Evolutionary conservation across 2,888 invertebrate species (phyloP), one percentile per base, ranked within the genome.

Genomic region (Sphinx pinastri): DNA sequence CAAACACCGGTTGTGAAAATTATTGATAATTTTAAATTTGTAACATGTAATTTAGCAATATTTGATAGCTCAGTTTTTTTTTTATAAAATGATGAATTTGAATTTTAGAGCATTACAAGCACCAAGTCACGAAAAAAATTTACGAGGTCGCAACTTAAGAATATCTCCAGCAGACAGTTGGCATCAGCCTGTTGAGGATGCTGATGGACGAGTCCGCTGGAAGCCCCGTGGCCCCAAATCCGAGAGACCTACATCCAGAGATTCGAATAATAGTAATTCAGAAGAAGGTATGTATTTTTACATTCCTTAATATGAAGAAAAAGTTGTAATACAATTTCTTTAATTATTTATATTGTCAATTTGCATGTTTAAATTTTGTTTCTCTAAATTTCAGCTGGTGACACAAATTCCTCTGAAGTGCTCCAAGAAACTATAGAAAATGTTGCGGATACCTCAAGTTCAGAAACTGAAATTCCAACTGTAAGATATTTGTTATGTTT

Each of bases 121-220:
- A 5, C 92, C 92, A 14, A 70, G 72, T 11, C 88, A 91, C 68
- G 90, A 92, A 73, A 91, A 89, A 74, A 78, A 74, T 11, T 76
- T 93, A 3, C 80, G 89, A 52, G 93, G 92, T 11, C 86, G 89
- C 58, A 84, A 81, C 70, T 83, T 95, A 60, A 88, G 89, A 76
- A 94, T 95, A 70, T 92, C 92, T 0, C 94, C 95, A 0, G 95
- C 95, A 0, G 95, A 95, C 79, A 94, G 95, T 71, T 95, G 95
- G 95, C 95, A 95, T 81, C 95, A 96, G 79, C 95, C 95, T 0
- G 88, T 83, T 0, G 91, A 91, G 74, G 88, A 88, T 63, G 80
- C 86, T 0, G 84, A 90, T 55, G 91, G 90, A 77, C 75, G 88
- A 73, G 87, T 90, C 10, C 88, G 86, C 31, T 90, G 88, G 88